A percentile compares a stretch with the other conserved stretches of the same genome.
These are phyloP conservation scores for Pygoscelis antarcticus DNA, from an alignment of 2,113 vertebrate species.

Conservation along the genomic window DNA sequence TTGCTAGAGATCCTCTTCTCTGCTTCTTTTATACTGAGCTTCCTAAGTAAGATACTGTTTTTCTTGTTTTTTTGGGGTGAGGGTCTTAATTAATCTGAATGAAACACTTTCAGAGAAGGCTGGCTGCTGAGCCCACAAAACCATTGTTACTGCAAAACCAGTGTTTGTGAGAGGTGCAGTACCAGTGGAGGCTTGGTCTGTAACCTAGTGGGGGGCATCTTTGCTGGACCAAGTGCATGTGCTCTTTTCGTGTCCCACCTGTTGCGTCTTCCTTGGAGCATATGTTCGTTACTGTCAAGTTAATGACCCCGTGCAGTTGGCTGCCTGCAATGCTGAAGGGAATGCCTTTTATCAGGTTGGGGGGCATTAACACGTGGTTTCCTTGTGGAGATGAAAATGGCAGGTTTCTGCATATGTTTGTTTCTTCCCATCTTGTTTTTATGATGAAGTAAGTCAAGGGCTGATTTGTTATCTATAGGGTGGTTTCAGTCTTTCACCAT, in stretches of 20 bases:
- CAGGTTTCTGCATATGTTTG: background rate
- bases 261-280: background rate
- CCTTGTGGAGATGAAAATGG: background rate
- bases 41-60: background rate
- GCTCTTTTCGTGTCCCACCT: background rate
- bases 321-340: background rate
- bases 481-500: background rate
- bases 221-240: background rate
- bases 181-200: background rate
- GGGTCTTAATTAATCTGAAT: background rate
- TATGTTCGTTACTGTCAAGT: background rate
- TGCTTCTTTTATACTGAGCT: background rate
- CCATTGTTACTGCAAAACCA: background rate
- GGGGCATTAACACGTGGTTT: background rate
- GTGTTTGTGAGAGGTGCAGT: background rate
- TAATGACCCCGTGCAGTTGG: fast-evolving
- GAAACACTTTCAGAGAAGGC: background rate
- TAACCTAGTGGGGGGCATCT: background rate
- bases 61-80: fast-evolving
- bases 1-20: background rate
- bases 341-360: background rate
- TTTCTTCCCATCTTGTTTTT: background rate
- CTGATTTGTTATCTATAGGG: background rate
- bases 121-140: background rate
- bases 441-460: background rate